Evolutionary conservation across 92 coral and sea anemone species (phyloP).

Genomic region (Diadumene lineata): DNA sequence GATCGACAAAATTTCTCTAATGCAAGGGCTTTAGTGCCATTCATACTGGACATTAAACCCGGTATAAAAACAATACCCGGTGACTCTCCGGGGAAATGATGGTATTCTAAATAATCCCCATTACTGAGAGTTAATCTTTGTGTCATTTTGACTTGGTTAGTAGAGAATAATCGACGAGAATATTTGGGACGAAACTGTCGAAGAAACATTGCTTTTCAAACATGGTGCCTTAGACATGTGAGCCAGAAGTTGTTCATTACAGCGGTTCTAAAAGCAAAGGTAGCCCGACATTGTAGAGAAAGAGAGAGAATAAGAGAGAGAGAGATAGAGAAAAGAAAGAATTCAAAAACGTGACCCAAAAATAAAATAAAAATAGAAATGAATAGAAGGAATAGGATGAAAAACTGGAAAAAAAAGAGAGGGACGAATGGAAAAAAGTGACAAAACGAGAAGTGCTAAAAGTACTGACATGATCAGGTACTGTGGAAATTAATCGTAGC

Average conservation of each 20-base stretch:
- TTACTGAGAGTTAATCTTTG: conserved; percentile 27
- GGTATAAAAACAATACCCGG: conserved; percentile 85
- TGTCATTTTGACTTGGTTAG: conserved; percentile 11
- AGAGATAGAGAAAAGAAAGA: no score
- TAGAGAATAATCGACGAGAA: conserved; percentile 7
- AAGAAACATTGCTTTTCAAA: background rate
- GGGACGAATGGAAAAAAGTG: no score
- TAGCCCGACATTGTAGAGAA: background rate
- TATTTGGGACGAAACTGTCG: background rate
- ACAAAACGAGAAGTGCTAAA: no score
- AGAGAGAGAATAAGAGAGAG: no score
- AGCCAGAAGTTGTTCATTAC: background rate
- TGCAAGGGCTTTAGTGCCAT: conserved; percentile 75
- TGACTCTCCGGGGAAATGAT: conserved; percentile 53
- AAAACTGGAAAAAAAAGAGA: no score
- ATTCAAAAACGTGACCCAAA: no score
- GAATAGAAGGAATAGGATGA: no score
- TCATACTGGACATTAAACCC: conserved; percentile 84
- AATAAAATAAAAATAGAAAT: no score
- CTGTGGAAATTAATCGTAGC: no score
- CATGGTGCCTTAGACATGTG: conserved; percentile 9
- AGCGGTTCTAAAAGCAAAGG: conserved; percentile 28
- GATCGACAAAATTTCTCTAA: conserved; percentile 62
- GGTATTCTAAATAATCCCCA: conserved; percentile 63
- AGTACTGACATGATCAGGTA: no score